Conservation (phyloP, 2,113 vertebrate species). For the Manacus vitellinus region DNA sequence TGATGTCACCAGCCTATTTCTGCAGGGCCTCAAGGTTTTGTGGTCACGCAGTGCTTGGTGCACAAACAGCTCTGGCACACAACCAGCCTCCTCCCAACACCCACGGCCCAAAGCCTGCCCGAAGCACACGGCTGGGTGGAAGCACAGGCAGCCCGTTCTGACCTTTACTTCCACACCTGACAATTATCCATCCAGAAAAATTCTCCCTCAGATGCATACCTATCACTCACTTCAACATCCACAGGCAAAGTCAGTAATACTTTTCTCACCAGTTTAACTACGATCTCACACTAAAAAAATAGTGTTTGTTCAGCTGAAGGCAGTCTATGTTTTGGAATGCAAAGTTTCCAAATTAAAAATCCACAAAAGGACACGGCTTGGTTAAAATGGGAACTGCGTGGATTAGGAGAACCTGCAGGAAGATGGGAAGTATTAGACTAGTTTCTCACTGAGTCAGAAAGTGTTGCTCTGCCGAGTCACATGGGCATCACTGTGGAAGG, state of each 20-base stretch:
- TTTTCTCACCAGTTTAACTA: background rate
- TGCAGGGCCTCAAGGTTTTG: background rate
- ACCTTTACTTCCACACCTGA: background rate
- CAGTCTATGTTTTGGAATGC: background rate
- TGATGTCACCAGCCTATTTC: background rate
- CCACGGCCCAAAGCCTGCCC: accelerated
- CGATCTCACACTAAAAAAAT: background rate
- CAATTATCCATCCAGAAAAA: background rate
- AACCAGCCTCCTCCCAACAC: background rate
- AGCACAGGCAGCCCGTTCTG: background rate
- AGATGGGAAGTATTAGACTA: background rate
- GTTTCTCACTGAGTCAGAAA: background rate
- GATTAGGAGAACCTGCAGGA: background rate
- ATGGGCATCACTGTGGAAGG: background rate
- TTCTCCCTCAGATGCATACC: background rate
- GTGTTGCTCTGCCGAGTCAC: background rate
- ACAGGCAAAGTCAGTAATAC: background rate
- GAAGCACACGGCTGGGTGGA: background rate
- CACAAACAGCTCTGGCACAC: background rate
- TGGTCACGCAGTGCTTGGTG: background rate
- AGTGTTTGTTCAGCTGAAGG: background rate
- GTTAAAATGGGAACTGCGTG: background rate
- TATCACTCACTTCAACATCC: background rate
- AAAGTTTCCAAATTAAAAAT: conserved; percentile 12
- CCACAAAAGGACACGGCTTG: background rate